Evolutionary conservation across 2,888 invertebrate genomes (phyloP), one percentile per base, ranked within the genome.

Genomic region (Agrilus mali): DNA sequence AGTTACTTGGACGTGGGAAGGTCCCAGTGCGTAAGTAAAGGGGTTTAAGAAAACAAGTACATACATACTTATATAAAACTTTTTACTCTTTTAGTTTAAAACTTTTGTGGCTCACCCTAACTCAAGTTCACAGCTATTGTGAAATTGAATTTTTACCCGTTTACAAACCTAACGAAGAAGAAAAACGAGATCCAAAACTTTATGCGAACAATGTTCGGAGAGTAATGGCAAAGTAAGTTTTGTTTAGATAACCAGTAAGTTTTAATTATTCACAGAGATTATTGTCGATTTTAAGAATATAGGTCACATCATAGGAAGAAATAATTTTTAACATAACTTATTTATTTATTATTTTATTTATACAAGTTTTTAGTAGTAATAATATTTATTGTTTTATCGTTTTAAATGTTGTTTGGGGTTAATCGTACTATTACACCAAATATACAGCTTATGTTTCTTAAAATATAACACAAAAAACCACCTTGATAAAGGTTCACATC

Each of bases 1-100:
- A 0, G 86, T 88, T 50, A 89, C 90, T 0, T 92, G 90, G 90
- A 90, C 90, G 0, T 94, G 89, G 93, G 90, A 88, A 61, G 94
- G 94, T 31, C 92, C 93, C 39, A 86, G 87, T 64, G 86, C 87
- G 89, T 92, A 72, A 82, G 87, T 82, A 52, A 41, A 35, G 17
- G 33, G 33, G 10, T 41, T 20, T 12, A 42, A 45, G 20, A 12
- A 22, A 39, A 14, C 13, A 14, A 14, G 17, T 15, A 15, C 13
- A 1, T 45, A 36, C 5, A 16, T 38, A 40, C 33, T n/a, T n/a
- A n/a, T n/a, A n/a, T 3, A 22, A 33, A 17, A 41, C 37, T 16
- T 38, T 16, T 38, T 43, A 20, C 16, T 37, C 39, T 70, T 72
- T 20, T 65, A 90, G 90, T 10, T 64, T 85, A 48, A 86, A 85